phyloP scores from a whole-genome alignment of 1,140 invertebrate species.

The Papilio polytes region DNA sequence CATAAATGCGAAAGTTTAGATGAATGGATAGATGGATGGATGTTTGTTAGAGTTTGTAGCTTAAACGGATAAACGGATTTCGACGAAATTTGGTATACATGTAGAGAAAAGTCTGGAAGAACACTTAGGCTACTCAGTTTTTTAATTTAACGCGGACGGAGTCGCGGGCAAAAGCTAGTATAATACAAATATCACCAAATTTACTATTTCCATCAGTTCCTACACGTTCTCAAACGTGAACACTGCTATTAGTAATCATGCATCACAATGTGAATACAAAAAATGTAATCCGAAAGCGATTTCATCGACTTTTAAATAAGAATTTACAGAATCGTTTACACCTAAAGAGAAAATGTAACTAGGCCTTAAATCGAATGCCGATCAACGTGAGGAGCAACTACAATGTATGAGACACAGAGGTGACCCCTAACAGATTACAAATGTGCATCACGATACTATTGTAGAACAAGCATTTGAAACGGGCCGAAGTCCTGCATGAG shows the following conservation, averaged over 20 bases:
- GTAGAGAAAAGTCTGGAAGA: too few relatives aligned
- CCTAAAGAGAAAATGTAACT: not conserved
- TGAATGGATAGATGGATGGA: too few relatives aligned
- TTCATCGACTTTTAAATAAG: not conserved
- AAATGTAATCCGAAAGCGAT: not conserved
- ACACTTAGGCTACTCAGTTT: too few relatives aligned
- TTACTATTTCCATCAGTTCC: too few relatives aligned
- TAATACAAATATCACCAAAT: too few relatives aligned
- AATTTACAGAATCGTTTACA: not conserved
- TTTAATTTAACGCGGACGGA: too few relatives aligned
- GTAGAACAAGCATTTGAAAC: slow-evolving; percentile 52
- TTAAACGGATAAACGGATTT: too few relatives aligned
- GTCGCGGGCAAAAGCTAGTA: too few relatives aligned
- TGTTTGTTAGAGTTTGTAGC: too few relatives aligned
- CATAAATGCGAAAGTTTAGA: too few relatives aligned
- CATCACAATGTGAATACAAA: not conserved
- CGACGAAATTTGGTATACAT: too few relatives aligned
- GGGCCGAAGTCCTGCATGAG: slow-evolving; percentile 57
- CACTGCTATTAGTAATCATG: not conserved
- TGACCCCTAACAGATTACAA: slow-evolving; percentile 45
- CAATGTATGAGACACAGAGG: slow-evolving; percentile 25
- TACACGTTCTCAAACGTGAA: not conserved
- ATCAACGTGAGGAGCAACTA: slow-evolving; percentile 25
- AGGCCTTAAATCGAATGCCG: slow-evolving; percentile 16
- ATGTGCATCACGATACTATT: slow-evolving; percentile 51